Conservation (phyloP, 2,113 vertebrate genomes). For the Gobiocypris rarus region DNA sequence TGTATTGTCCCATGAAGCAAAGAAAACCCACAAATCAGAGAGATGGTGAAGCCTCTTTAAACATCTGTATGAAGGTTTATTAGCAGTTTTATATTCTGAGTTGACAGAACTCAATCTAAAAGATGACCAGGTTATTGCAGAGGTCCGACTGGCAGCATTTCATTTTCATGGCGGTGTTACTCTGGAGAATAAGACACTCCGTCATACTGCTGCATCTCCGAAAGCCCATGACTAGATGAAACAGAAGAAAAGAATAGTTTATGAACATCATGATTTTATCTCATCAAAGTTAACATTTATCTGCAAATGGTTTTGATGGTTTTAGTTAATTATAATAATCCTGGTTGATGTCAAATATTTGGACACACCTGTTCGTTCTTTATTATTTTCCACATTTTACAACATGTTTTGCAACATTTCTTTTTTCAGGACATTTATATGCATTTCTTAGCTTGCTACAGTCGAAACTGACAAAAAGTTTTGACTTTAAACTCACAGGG, state of each 20-base stretch:
- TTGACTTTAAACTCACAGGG: constrained; percentile 35
- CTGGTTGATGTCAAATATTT: no score
- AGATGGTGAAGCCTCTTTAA: not conserved
- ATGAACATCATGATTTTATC: not conserved
- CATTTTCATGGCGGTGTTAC: not conserved
- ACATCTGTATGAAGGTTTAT: not conserved
- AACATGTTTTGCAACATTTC: no score
- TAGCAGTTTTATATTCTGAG: not conserved
- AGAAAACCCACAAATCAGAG: not conserved
- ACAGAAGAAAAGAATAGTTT: not conserved
- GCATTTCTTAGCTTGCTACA: no score
- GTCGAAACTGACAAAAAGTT: no score
- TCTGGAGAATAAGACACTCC: constrained; percentile 6
- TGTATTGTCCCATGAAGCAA: no score
- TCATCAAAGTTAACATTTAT: not conserved
- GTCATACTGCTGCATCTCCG: constrained; percentile 3
- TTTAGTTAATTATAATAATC: no score
- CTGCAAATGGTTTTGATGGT: no score
- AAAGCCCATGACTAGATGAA: not conserved
- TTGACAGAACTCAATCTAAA: not conserved
- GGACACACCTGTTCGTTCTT: no score
- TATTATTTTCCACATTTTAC: no score
- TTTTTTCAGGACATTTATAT: no score
- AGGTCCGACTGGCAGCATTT: constrained; percentile 27
- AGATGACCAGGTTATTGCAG: constrained; percentile 10